Base-by-base conservation (phyloP, 1,140 invertebrate species). In the Drosophila funebris region DNA sequence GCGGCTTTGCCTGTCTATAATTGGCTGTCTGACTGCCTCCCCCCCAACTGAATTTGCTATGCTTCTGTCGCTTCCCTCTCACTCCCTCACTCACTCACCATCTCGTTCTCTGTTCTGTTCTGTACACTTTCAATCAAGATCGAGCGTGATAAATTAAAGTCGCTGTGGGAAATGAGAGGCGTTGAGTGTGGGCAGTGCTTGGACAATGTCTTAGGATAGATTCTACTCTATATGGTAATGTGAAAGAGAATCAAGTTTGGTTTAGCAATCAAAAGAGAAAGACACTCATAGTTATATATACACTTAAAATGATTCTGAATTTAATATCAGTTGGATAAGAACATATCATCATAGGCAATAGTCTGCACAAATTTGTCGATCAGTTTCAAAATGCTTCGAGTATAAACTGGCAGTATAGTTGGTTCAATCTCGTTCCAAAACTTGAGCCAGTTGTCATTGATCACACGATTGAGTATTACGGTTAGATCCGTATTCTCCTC, bases 1-100 rank as follows among this genome's bases (percentile, higher is more conserved):
- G 82, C 71, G 78, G 52, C 78, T 82, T 73, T 87, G 75, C 29
- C 83, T 88, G 78, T 82, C 75, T 88, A 87, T 87, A 88, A 88
- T 88, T 87, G 82, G 78, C 67, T 69, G 78, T 82, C 81, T 76
- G 62, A 68, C 68, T 69, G 41, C 22, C 31, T 33, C 36, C 50
- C 22, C 31, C 37, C 36, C 50, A 16, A 57, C 36, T 58, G 39
- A 13, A 70, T 70, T 70, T 48, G 60, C 60, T 14, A 62, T 27
- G 66, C 37, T 58, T 62, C 46, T 14, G 11, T n/a, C 22, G 13
- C 11, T 13, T 4, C n/a, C 11, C 22, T 4, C 44, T 39, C 33
- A 0, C 44, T 27, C 3, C 43, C 8, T 14, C 37, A 4, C 31
- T 14, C 20, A n/a, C 6, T 22, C 39, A 9, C 8, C 29, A 8